Conservation (phyloP, 1,140 invertebrate genomes). For the Ptiloglossa arizonensis region DNA sequence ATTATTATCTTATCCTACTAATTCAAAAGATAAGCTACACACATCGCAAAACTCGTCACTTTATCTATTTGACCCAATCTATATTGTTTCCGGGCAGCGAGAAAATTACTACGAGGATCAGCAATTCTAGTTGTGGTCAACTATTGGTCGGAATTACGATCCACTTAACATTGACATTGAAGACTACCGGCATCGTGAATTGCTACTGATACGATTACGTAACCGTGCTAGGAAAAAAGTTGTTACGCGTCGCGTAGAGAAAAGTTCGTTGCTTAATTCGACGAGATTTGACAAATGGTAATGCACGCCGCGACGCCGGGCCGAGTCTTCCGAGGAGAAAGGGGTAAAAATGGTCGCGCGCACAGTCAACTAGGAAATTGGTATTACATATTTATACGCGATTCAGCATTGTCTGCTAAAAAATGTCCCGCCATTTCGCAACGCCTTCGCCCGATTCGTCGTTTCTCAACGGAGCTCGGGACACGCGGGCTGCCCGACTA, state of each 20-base stretch:
- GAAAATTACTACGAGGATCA: background rate
- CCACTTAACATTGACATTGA: background rate
- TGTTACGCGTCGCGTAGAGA: background rate
- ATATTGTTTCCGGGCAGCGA: background rate
- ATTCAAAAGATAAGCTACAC: too few relatives aligned
- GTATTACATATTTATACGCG: constrained; percentile 59
- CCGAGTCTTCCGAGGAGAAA: background rate
- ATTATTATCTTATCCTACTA: too few relatives aligned
- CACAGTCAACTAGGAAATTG: constrained; percentile 18
- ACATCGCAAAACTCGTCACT: too few relatives aligned
- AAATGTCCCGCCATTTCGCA: constrained; percentile 47
- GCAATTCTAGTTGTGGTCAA: background rate
- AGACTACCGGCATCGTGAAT: background rate
- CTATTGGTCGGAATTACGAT: too few relatives aligned
- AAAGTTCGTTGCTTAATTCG: constrained; percentile 30
- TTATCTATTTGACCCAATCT: background rate
- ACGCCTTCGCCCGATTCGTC: constrained; percentile 26
- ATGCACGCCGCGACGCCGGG: too few relatives aligned
- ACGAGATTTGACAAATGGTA: constrained; percentile 33
- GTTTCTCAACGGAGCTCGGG: constrained; percentile 5
- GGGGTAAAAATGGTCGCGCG: background rate
- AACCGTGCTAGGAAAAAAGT: too few relatives aligned
- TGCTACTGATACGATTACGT: background rate
- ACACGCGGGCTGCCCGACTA: constrained; percentile 4
- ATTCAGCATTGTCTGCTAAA: constrained; percentile 50